Evolutionary conservation across 2,888 invertebrate species (phyloP), one percentile per base, ranked within the genome.

Genomic region (Theodoxus fluviatilis): DNA sequence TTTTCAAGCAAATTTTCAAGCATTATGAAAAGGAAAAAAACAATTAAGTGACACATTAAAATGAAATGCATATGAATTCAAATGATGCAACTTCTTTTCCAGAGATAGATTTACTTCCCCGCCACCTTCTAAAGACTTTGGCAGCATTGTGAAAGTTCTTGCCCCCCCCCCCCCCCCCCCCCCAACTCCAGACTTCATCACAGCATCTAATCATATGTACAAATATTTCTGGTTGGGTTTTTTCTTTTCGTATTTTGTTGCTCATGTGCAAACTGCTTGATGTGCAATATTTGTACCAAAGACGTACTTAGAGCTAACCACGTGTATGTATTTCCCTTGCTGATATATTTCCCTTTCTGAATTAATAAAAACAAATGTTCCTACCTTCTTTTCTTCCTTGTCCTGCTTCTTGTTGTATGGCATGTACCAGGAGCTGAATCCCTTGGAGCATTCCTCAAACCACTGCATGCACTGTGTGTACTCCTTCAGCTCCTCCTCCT

Each of bases 401-500:
- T 80, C 80, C 47, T 79, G 78, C 72, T 81, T 78, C 52, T 75
- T 76, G 33, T 77, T 75, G 67, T 82, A 80, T 25, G 47, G 63
- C 33, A 28, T 59, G 66, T 72, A 74, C 82, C 84, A 85, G 61
- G 69, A 74, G 55, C 74, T 74, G 71, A 85, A 83, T 31, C 80
- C 82, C 33, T 76, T 75, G 22, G 77, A 78, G 71, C 82, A 82
- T 66, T 84, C 82, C 28, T 81, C 79, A 63, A 83, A 80, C 84
- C 84, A 84, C 37, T 75, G 75, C 80, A 83, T 84, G 74, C 80
- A 81, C 69, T 78, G 77, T 12, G 81, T 79, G 71, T 85, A 85
- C 33, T 83, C 82, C 37, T 75, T 76, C 71, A 85, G 67, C 71
- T 86, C 85, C 33, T 78, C 75, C 28, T 78, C 79, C 57, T 83